phyloP scores from a whole-genome alignment of 1,140 invertebrate species.

The Halyomorpha halys region DNA sequence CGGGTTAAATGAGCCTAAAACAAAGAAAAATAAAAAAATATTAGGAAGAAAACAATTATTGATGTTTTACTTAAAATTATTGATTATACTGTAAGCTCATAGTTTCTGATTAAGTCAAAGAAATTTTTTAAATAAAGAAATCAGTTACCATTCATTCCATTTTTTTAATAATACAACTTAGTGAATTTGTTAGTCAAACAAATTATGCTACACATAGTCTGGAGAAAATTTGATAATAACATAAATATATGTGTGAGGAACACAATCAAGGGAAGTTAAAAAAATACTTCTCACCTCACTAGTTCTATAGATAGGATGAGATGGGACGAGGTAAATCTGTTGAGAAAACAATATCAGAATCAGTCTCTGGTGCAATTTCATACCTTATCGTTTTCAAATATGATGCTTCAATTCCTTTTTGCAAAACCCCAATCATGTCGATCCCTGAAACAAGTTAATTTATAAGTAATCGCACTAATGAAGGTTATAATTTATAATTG shows the following conservation, averaged over 20 bases:
- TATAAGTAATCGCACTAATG: too few species aligned
- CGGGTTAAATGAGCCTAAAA: too few species aligned
- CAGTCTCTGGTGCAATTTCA: conserved; percentile 30
- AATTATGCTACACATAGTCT: not conserved
- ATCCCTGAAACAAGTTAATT: conserved; percentile 22
- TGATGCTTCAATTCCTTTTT: conserved; percentile 31
- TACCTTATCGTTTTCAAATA: conserved; percentile 32
- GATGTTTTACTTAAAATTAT: too few species aligned
- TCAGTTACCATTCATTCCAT: too few species aligned
- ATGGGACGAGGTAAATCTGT: conserved; percentile 19
- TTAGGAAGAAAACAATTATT: too few species aligned
- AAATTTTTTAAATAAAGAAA: not conserved
- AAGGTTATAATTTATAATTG: too few species aligned
- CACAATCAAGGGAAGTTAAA: not conserved
- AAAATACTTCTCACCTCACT: not conserved
- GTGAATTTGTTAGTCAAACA: not conserved
- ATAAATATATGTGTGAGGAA: too few species aligned
- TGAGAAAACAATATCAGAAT: conserved; percentile 27
- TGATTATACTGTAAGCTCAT: too few species aligned
- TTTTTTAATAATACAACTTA: too few species aligned
- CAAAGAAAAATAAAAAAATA: too few species aligned
- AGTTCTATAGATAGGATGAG: conserved; percentile 8
- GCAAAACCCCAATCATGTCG: conserved; percentile 28
- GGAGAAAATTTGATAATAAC: too few species aligned
- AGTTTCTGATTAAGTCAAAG: too few species aligned